Percentiles rank a stretch among this genome's conserved stretches.
phyloP scores from a whole-genome alignment of 2,888 invertebrate species.

The Tachina lurida region DNA sequence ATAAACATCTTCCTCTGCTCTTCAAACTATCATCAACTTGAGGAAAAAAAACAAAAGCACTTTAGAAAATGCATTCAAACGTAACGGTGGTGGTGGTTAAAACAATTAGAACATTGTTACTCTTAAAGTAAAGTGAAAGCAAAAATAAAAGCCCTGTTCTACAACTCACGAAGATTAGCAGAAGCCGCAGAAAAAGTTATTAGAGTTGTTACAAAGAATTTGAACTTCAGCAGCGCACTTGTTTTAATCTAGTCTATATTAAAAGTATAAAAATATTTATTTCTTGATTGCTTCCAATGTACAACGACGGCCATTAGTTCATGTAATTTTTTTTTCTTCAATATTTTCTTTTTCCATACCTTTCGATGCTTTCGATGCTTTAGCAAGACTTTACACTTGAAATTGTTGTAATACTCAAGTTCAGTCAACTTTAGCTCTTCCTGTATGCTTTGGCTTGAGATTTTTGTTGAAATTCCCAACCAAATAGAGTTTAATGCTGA shows the following conservation, averaged over 20 bases:
- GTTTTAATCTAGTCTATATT: constrained; percentile 36
- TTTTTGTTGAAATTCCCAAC: background rate
- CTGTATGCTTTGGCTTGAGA: background rate
- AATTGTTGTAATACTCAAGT: constrained; percentile 32
- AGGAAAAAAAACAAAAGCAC: constrained; percentile 20
- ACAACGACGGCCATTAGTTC: constrained; percentile 28
- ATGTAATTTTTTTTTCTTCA: constrained; percentile 20
- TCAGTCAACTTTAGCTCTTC: constrained; percentile 34
- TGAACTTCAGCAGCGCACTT: constrained; percentile 38
- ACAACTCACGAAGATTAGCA: constrained; percentile 5
- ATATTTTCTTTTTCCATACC: constrained; percentile 20
- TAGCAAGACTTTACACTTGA: constrained; percentile 20
- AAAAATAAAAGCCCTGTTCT: constrained; percentile 23
- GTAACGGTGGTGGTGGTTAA: constrained; percentile 66
- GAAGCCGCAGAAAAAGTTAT: constrained; percentile 4
- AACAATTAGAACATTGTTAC: constrained; percentile 70
- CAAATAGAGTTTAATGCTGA: background rate
- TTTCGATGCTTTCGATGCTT: constrained; percentile 17
- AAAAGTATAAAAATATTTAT: constrained; percentile 25
- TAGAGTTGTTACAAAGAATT: constrained; percentile 19
- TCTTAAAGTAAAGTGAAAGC: constrained; percentile 64
- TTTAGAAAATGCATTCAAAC: constrained; percentile 64
- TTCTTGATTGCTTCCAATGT: constrained; percentile 5
- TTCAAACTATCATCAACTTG: background rate
- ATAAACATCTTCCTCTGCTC: constrained; percentile 17